phyloP scores from a whole-genome alignment of 2,888 invertebrate species.

The Thelaira solivaga region DNA sequence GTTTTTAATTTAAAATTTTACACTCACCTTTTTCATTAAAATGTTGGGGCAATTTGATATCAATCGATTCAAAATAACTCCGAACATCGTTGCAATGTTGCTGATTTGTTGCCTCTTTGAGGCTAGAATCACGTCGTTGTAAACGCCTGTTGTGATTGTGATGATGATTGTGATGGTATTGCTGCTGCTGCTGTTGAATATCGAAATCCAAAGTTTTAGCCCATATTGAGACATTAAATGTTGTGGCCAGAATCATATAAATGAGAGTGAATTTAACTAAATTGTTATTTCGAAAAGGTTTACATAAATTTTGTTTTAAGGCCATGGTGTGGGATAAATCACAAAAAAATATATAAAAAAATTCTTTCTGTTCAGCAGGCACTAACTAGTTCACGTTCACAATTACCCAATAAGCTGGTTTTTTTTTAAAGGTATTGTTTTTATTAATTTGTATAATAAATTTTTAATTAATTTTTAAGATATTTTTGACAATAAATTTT shows the following conservation, averaged over 20 bases:
- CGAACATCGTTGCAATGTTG: conserved; percentile 72
- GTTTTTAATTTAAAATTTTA: background rate
- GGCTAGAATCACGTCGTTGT: conserved; percentile 71
- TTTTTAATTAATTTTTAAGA: no score
- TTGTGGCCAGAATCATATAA: conserved; percentile 25
- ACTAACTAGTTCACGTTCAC: no score
- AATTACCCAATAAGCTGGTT: no score
- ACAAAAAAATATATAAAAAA: no score
- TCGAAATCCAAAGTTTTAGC: conserved; percentile 58
- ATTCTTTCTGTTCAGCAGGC: no score
- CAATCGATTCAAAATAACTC: conserved; percentile 74
- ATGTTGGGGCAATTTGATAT: conserved; percentile 72
- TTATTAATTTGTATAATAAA: no score
- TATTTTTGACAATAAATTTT: no score
- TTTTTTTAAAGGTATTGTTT: no score
- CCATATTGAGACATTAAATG: conserved; percentile 15
- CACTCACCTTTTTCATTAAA: conserved; percentile 73
- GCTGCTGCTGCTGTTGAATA: conserved; percentile 56
- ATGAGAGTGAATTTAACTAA: conserved; percentile 39
- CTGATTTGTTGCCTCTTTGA: conserved; percentile 66
- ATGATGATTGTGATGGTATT: conserved; percentile 66
- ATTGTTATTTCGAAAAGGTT: conserved; percentile 1
- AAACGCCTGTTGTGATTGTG: conserved; percentile 67
- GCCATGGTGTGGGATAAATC: conserved; percentile 16
- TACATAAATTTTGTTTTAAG: conserved; percentile 37